Percentiles rank a stretch among this genome's conserved stretches.
These are phyloP conservation scores for Anthopleura sola DNA, from an alignment of 64 coral and sea anemone genomes.

Conservation along the genomic window DNA sequence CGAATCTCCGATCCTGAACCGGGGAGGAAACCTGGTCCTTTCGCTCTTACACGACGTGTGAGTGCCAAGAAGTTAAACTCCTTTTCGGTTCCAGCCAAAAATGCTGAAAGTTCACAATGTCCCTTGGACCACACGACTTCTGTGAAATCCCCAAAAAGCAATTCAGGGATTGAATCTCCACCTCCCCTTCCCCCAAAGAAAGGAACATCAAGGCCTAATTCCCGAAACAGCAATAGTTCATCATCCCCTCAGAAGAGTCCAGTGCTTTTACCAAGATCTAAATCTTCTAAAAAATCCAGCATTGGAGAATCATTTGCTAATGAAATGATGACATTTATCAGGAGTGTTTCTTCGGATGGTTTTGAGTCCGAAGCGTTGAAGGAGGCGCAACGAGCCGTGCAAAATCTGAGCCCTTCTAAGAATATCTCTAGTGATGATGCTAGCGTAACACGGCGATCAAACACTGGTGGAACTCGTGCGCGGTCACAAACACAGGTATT, in stretches of 20 bases:
- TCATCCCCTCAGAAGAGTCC: background rate
- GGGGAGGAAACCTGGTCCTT: background rate
- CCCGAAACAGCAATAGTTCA: background rate
- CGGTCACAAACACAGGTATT: background rate
- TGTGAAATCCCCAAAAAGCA: background rate
- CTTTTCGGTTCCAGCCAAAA: background rate
- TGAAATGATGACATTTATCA: background rate
- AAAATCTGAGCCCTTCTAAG: background rate
- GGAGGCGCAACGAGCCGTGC: background rate
- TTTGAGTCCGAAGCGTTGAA: background rate
- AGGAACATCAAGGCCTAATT: background rate
- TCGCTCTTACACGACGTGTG: constrained; percentile 1
- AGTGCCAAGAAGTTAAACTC: constrained; percentile 5
- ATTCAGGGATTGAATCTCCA: background rate
- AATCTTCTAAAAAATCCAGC: background rate
- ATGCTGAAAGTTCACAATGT: background rate
- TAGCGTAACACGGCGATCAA: background rate
- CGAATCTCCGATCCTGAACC: constrained; percentile 8
- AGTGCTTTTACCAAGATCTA: background rate
- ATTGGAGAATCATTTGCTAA: background rate
- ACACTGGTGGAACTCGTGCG: background rate
- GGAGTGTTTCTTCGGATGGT: background rate
- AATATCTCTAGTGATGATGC: background rate
- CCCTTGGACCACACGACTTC: background rate
- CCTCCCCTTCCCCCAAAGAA: background rate